These are phyloP conservation scores for Mycteria americana DNA, from an alignment of 2,797 vertebrate genomes.

Conservation along the genomic window DNA sequence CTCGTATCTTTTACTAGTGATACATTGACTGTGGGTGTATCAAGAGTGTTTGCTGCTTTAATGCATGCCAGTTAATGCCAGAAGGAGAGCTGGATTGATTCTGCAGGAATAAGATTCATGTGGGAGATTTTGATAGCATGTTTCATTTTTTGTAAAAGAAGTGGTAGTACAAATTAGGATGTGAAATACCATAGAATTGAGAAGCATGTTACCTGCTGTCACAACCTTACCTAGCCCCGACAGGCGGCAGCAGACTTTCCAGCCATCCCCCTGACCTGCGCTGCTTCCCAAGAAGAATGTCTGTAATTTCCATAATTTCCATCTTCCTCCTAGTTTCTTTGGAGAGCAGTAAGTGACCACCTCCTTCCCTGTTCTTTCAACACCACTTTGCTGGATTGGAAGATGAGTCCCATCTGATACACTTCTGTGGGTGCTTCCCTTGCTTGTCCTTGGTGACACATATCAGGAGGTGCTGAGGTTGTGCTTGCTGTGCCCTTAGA, in stretches of 20 bases:
- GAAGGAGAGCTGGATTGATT: background rate
- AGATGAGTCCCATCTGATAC: rapidly evolving
- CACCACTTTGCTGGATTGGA: background rate
- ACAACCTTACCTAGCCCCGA: background rate
- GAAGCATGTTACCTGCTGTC: background rate
- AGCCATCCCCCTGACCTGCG: background rate
- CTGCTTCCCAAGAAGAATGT: background rate
- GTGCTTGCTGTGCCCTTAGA: background rate
- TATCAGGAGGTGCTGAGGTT: background rate
- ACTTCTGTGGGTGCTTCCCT: background rate
- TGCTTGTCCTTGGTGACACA: rapidly evolving
- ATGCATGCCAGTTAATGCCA: background rate
- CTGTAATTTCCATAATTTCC: background rate
- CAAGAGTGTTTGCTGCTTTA: background rate
- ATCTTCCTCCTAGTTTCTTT: background rate
- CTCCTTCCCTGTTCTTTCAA: background rate
- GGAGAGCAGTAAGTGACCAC: background rate
- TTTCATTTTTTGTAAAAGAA: background rate
- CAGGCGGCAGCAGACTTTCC: background rate
- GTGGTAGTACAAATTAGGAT: background rate
- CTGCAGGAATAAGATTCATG: background rate
- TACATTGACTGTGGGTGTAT: background rate
- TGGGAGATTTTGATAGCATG: background rate
- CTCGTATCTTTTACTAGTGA: background rate
- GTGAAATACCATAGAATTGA: background rate